Evolutionary conservation across 2,888 invertebrate species (phyloP).

Genomic region (Orchestes rusci): DNA sequence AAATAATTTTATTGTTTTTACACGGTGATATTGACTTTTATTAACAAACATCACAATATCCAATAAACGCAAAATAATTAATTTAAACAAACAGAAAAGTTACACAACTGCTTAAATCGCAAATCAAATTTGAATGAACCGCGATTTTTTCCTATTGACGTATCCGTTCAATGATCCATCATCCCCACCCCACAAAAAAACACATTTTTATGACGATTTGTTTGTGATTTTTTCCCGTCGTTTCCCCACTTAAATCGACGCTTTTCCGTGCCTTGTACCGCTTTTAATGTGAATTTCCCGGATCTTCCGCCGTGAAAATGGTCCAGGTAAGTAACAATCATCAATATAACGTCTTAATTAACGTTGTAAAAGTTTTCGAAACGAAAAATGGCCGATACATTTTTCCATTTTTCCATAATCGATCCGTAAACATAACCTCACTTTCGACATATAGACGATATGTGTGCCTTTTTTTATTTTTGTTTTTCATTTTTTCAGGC

Average conservation of each 20-base stretch:
- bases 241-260: neutral
- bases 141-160: constrained; percentile 19
- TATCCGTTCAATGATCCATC: constrained; percentile 11
- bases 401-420: constrained; percentile 18
- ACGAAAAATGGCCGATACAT: constrained; percentile 11
- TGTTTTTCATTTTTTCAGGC: constrained; percentile 37
- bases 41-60: no score
- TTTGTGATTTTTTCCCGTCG: constrained; percentile 9
- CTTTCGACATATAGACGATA: constrained; percentile 4
- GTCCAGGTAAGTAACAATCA: constrained; percentile 14
- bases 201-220: constrained; percentile 9
- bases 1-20: no score
- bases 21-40: no score
- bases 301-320: constrained; percentile 1
- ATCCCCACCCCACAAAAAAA: constrained; percentile 16
- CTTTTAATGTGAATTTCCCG: neutral
- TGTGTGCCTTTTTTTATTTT: neutral
- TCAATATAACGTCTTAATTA: neutral
- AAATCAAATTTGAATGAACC: constrained; percentile 15
- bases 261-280: neutral
- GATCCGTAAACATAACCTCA: constrained; percentile 16
- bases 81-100: no score
- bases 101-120: no score
- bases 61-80: no score
- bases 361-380: constrained; percentile 2